Base-by-base conservation (phyloP, 1,140 invertebrate species). In the Leucophenga varia region DNA sequence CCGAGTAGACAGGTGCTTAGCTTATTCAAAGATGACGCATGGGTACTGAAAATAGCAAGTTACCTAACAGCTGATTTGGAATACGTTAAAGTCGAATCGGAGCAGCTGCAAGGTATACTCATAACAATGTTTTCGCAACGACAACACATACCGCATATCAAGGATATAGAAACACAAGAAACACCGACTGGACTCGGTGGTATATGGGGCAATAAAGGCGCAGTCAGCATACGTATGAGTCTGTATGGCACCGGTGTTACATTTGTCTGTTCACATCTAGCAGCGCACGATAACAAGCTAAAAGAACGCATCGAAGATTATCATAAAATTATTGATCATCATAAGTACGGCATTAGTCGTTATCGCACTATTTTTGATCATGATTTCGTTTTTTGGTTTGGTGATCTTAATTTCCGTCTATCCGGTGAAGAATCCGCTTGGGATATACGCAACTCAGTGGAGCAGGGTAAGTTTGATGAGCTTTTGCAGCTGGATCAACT, bases 341-440 rank as follows among this genome's bases (percentile, higher is more conserved):
- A 89, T 67, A 70, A 77, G 22, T 92, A 88, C 64, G 81, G 83
- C 43, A 80, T 85, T 35, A 64, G 76, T 13, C 84, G 89, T 57
- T 91, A 89, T 28, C 80, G 80, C 5, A 86, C 85, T 59, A 95
- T 97, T 55, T 83, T 95, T 52, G 93, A 85, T 72, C 93, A 97
- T 72, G 93, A 96, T 89, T 95, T 94, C 72, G 85, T 95, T 2
- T 95, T 97, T 75, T 97, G 93, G 93, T 83, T 96, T 57, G 95
- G 95, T 2, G 94, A 97, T 68, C 76, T 97, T 4, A 97, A 97
- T 73, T 97, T 97, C 76, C 86, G 95, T 1, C 78, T 96, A 1
- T 74, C 84, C 5, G 83, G 83, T 30, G 79, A 79, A 2, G 79
- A 83, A 52, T 80, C 82, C 1, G 80, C 86, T 1, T 79, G 83